A percentile compares a stretch with the other conserved stretches of the same genome.
phyloP scores from a whole-genome alignment of 2,113 vertebrate genomes.

The Mormyrus iriodes region DNA sequence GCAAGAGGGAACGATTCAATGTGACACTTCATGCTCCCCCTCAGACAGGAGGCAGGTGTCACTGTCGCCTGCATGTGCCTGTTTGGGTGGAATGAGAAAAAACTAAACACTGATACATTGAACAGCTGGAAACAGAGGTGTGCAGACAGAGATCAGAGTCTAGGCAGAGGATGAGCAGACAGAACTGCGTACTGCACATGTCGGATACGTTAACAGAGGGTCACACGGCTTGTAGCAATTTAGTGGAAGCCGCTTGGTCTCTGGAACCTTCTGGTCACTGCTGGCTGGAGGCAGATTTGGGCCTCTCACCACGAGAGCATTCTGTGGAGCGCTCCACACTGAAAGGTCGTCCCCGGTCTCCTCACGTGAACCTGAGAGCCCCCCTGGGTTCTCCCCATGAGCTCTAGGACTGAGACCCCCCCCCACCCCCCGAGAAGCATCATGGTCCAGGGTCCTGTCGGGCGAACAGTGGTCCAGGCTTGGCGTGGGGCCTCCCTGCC shows the following conservation, averaged over 20 bases:
- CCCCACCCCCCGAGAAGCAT: not conserved
- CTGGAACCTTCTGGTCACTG: constrained; percentile 6
- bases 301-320: not conserved
- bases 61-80: constrained; percentile 3
- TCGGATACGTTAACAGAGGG: not conserved
- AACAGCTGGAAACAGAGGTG: constrained; percentile 32
- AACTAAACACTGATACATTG: constrained; percentile 35
- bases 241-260: not conserved
- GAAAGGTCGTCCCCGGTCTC: not conserved
- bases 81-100: constrained; percentile 23
- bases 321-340: not conserved
- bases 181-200: constrained; percentile 15
- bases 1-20: not conserved
- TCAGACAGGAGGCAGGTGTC: constrained; percentile 8
- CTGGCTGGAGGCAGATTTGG: not conserved
- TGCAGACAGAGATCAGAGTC: constrained; percentile 25
- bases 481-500: not conserved
- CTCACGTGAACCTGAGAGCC: not conserved
- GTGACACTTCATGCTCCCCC: not conserved
- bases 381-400: not conserved
- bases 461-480: not conserved
- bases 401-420: not conserved
- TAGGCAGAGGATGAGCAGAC: constrained; percentile 13
- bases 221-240: not conserved
- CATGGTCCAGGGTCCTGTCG: not conserved